Conservation (phyloP, 2,888 invertebrate species). For the Augiades crinisus region DNA sequence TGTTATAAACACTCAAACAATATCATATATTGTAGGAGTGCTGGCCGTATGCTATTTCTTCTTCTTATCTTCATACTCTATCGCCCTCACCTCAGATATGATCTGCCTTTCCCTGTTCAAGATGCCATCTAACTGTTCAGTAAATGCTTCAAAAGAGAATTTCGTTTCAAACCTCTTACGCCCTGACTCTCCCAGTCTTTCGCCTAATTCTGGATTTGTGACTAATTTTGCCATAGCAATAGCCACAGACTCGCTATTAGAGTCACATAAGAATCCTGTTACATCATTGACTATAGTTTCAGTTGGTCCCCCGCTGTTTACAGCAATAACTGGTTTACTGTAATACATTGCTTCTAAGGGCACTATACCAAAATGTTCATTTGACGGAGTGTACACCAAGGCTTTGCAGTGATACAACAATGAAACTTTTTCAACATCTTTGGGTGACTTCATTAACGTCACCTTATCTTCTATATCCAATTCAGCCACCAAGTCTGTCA, state of each 20-base stretch:
- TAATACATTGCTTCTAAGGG: constrained; percentile 99
- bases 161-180: constrained; percentile 86
- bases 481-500: constrained; percentile 84
- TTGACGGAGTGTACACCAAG: constrained; percentile 96
- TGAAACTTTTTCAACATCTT: constrained; percentile 91
- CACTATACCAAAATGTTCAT: constrained; percentile 99
- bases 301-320: constrained; percentile 96
- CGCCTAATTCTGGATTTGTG: constrained; percentile 79
- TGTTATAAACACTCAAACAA: constrained; percentile 65
- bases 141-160: constrained; percentile 93
- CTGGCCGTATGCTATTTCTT: constrained; percentile 63
- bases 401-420: constrained; percentile 89
- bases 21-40: constrained; percentile 73
- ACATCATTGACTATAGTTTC: constrained; percentile 92
- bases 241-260: constrained; percentile 87
- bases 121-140: constrained; percentile 83
- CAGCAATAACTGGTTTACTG: constrained; percentile 95
- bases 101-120: constrained; percentile 67
- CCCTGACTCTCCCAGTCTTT: constrained; percentile 89
- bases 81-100: constrained; percentile 64
- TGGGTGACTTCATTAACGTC: constrained; percentile 92
- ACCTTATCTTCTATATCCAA: constrained; percentile 87
- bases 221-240: constrained; percentile 87
- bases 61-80: constrained; percentile 64
- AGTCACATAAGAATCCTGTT: constrained; percentile 91